phyloP scores from a whole-genome alignment of 2,113 vertebrate species.

The Todiramphus chloris region DNA sequence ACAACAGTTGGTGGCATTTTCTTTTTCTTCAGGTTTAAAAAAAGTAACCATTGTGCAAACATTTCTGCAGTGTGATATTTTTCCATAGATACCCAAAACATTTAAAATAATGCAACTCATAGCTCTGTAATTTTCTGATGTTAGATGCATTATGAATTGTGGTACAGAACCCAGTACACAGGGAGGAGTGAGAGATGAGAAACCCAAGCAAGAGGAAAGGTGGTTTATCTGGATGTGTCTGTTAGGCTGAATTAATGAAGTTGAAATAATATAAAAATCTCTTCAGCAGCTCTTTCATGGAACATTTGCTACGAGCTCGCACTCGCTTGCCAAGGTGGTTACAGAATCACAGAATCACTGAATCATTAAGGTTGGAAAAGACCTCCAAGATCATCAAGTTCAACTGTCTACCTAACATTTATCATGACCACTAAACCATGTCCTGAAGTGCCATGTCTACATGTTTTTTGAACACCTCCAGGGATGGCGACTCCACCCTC shows the following conservation, averaged over 20 bases:
- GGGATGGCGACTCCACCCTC: too few relatives aligned
- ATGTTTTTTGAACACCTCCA: too few relatives aligned
- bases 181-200: neutral
- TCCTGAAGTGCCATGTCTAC: too few relatives aligned
- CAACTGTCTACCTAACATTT: too few relatives aligned
- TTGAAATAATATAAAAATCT: neutral
- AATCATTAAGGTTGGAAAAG: too few relatives aligned
- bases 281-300: neutral
- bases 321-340: neutral
- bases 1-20: neutral
- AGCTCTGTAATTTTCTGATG: neutral
- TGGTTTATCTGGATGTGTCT: neutral
- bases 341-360: too few relatives aligned
- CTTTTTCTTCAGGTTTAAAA: neutral
- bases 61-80: neutral
- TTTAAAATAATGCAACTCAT: neutral
- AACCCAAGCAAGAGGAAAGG: neutral
- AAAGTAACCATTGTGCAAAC: neutral
- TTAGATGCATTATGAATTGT: neutral
- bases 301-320: neutral
- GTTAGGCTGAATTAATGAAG: constrained; percentile 2
- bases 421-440: too few relatives aligned
- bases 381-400: too few relatives aligned
- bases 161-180: neutral
- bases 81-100: neutral